Conservation (phyloP, 2,113 vertebrate species). For the Erythrolamprus reginae region DNA sequence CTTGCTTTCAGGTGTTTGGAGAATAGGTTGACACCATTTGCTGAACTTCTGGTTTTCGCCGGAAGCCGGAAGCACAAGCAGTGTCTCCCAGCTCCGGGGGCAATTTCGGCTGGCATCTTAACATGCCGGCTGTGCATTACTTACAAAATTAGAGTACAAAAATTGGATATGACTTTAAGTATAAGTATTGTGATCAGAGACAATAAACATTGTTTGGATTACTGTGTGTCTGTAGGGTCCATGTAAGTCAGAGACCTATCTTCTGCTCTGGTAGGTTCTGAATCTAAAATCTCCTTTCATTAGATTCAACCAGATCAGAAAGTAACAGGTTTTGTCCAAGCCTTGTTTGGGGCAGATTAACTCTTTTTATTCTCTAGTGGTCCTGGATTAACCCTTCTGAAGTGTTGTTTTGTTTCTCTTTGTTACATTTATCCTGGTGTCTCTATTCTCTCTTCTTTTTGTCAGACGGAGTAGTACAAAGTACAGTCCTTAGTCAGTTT, state of each 20-base stretch:
- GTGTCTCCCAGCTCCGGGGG: too few species aligned
- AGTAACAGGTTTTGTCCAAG: conserved; percentile 68
- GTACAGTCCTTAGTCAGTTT: conserved; percentile 63
- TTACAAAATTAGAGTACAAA: too few species aligned
- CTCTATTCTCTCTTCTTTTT: conserved; percentile 68
- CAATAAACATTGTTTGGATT: conserved; percentile 54
- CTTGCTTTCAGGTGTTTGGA: background rate
- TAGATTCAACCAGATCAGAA: conserved; percentile 68
- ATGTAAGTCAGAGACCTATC: conserved; percentile 53
- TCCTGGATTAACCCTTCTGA: conserved; percentile 69
- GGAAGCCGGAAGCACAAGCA: too few species aligned
- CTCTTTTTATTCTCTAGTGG: conserved; percentile 59
- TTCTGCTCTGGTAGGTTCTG: conserved; percentile 61
- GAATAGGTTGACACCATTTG: background rate
- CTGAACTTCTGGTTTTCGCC: too few species aligned
- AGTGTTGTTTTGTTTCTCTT: conserved; percentile 67
- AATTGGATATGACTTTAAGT: conserved; percentile 30
- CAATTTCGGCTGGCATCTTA: too few species aligned
- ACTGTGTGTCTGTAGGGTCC: conserved; percentile 55
- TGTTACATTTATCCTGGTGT: conserved; percentile 70
- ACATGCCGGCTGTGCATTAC: too few species aligned
- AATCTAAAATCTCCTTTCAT: conserved; percentile 70
- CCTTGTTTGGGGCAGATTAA: conserved; percentile 67
- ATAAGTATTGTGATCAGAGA: conserved; percentile 27
- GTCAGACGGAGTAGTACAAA: conserved; percentile 59